Base-by-base conservation (phyloP, 2,888 invertebrate species). In the Athripsodes cinereus region DNA sequence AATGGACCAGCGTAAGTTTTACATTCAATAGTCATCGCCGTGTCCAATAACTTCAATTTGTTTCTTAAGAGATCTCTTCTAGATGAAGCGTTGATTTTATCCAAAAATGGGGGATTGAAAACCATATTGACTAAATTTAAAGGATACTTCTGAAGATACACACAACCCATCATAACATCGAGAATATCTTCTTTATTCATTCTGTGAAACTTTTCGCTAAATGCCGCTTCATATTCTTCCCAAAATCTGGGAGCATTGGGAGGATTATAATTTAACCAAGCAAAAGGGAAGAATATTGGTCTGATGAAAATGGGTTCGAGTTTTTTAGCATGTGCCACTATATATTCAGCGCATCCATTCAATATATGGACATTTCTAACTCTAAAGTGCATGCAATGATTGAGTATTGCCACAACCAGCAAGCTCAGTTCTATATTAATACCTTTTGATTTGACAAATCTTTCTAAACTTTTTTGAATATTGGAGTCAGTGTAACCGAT, bases 11-110 rank as follows among this genome's bases (percentile, higher is more conserved):
- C 66, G 67, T 85, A 85, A 22, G 74, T 70, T n/a, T 71, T 66
- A 67, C 81, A 82, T 67, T 87, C 87, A 48, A 88, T 68, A 11
- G 81, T 79, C 72, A 88, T 75, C 3, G 84, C 80, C 26, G 81
- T 80, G 65, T 87, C 87, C 57, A 87, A 75, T 35, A 86, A 69
- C 68, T 81, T 78, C 44, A 87, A 71, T 66, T 82, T 82, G 57
- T 68, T 68, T 57, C 80, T 76, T 55, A 78, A 66, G 6, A 70
- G 67, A 19, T 71, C 72, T 11, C 73, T 68, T 65, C 77, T 72
- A 60, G 69, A 68, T 10, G 66, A 67, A 0, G 68, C 64, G 58
- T 76, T 78, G 34, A 86, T 69, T 66, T 80, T 78, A n/a, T 79
- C 74, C 58, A 86, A 69, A 67, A 86, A 85, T 62, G 82, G 78